phyloP scores from a whole-genome alignment of 2,797 vertebrate genomes.

The Sphenodon punctatus region DNA sequence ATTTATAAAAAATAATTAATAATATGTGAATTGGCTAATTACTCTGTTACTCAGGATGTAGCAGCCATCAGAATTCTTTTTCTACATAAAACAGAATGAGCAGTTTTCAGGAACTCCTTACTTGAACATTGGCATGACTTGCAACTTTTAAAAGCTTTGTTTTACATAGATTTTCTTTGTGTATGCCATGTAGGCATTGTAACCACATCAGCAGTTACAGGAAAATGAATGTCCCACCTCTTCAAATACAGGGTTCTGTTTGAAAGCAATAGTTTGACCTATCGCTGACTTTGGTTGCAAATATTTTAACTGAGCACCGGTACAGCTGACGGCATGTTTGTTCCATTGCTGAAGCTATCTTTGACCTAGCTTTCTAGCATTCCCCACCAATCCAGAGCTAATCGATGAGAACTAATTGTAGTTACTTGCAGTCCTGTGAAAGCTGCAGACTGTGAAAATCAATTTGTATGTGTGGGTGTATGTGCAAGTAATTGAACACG shows the following conservation, averaged over 20 bases:
- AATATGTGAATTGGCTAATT: neutral
- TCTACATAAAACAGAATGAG: accelerated
- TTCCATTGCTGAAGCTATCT: constrained; percentile 55
- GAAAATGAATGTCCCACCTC: neutral
- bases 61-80: neutral
- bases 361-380: constrained; percentile 41
- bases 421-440: constrained; percentile 11
- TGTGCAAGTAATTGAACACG: neutral
- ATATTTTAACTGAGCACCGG: neutral
- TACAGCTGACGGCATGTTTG: constrained; percentile 10
- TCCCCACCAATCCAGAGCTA: neutral
- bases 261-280: constrained; percentile 26
- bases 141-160: neutral
- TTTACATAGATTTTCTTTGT: neutral
- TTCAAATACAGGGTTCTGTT: neutral
- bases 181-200: neutral
- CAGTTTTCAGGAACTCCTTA: accelerated
- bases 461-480: neutral
- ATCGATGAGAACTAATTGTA: constrained; percentile 28
- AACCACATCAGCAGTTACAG: neutral
- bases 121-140: neutral
- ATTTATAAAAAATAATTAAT: too few species aligned
- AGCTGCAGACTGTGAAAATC: neutral
- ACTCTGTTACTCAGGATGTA: neutral
- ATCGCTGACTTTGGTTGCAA: constrained; percentile 16